These are phyloP conservation scores for Megalops atlanticus DNA, from an alignment of 2,113 vertebrate species.

Conservation along the genomic window DNA sequence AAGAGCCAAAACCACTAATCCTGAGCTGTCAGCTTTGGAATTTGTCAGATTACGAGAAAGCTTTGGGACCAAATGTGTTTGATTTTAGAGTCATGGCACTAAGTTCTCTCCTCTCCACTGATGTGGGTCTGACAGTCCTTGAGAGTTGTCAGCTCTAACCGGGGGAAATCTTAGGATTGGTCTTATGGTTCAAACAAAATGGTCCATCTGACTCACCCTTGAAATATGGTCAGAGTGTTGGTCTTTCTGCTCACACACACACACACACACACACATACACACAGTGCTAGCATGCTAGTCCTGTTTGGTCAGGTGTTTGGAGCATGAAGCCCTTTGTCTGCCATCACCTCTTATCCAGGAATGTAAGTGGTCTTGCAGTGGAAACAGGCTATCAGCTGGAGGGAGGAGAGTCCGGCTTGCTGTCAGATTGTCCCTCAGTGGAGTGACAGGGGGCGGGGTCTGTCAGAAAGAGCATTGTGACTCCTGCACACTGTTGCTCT, in stretches of 20 bases:
- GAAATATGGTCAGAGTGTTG: background rate
- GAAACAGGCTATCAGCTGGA: slow-evolving; percentile 21
- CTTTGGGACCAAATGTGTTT: no score
- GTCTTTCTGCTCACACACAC: background rate
- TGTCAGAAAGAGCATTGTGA: background rate
- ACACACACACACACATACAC: background rate
- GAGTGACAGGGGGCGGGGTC: slow-evolving; percentile 5
- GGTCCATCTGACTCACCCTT: background rate
- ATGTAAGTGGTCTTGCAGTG: background rate
- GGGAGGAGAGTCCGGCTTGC: background rate
- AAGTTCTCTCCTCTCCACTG: no score
- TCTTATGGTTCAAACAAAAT: slow-evolving; percentile 12
- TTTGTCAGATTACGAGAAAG: no score
- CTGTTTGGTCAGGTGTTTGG: background rate
- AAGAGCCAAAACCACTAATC: no score
- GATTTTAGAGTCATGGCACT: no score
- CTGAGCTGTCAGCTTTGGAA: no score
- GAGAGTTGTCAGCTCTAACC: background rate
- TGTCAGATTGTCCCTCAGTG: background rate
- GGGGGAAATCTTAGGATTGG: background rate
- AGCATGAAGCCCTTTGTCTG: no score
- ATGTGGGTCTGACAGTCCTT: background rate
- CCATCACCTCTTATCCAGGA: background rate
- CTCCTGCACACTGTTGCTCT: background rate
- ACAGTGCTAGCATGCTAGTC: no score